Conservation (phyloP, 2,888 invertebrate genomes). For the Drymonia ruficornis region DNA sequence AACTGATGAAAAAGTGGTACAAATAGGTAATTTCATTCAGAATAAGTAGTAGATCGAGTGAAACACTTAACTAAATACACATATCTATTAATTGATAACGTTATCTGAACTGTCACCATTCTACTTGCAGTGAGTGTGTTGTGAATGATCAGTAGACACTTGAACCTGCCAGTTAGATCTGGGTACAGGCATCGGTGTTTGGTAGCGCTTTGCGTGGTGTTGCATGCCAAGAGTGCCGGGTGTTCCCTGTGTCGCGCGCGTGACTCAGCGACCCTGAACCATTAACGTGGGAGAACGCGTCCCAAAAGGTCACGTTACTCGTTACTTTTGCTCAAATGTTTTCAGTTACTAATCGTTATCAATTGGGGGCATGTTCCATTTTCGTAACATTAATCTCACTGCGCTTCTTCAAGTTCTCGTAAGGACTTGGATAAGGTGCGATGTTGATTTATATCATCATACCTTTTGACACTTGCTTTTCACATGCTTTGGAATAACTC, state of each 20-base stretch:
- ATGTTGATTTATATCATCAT: conserved; percentile 19
- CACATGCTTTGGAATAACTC: conserved; percentile 10
- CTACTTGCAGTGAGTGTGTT: conserved; percentile 29
- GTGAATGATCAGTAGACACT: conserved; percentile 22
- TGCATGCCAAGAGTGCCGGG: conserved; percentile 72
- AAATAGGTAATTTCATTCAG: neutral
- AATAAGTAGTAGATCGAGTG: neutral
- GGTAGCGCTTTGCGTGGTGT: conserved; percentile 46
- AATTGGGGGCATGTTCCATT: conserved; percentile 25
- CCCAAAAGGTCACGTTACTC: conserved; percentile 50
- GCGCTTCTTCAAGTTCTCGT: conserved; percentile 13
- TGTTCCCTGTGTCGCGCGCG: conserved; percentile 69
- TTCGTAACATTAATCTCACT: conserved; percentile 11
- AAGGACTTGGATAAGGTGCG: neutral
- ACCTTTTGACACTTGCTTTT: conserved; percentile 21
- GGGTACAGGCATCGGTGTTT: conserved; percentile 36
- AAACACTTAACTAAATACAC: neutral
- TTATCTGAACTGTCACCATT: conserved; percentile 23
- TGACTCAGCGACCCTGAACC: conserved; percentile 74
- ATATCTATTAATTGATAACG: conserved; percentile 19
- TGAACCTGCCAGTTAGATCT: conserved; percentile 27
- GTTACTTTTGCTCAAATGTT: conserved; percentile 40
- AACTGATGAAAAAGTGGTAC: neutral
- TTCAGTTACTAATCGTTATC: conserved; percentile 30
- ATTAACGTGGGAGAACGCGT: conserved; percentile 60